phyloP scores from a whole-genome alignment of 2,888 invertebrate genomes.

The Agrochola lychnidis region DNA sequence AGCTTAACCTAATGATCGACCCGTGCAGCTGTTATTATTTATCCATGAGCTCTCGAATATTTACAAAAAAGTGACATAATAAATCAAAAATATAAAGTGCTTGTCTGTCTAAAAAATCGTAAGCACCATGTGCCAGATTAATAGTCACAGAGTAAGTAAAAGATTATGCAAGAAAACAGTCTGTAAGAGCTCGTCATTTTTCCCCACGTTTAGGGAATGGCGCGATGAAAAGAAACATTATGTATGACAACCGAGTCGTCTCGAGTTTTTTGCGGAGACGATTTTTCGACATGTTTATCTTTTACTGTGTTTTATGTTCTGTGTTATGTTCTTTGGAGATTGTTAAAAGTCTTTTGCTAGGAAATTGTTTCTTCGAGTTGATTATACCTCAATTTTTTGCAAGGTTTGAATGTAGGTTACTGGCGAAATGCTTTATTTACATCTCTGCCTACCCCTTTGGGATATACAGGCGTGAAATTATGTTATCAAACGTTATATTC shows the following conservation, averaged over 20 bases:
- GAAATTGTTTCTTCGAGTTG: background rate
- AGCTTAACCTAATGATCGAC: no score
- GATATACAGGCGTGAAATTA: no score
- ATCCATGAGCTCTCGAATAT: no score
- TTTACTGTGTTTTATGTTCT: conserved; percentile 19
- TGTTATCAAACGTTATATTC: no score
- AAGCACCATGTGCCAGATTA: conserved; percentile 31
- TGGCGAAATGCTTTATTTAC: background rate
- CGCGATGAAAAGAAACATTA: conserved; percentile 49
- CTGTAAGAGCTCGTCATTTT: conserved; percentile 33
- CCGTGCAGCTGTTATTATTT: no score
- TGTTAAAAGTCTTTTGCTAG: background rate
- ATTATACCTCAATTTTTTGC: background rate
- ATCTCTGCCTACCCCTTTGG: fast-evolving
- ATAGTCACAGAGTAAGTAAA: conserved; percentile 30
- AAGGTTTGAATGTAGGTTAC: background rate
- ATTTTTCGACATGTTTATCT: conserved; percentile 21
- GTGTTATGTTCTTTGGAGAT: background rate
- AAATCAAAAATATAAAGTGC: conserved; percentile 17
- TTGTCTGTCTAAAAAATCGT: conserved; percentile 12
- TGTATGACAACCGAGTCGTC: conserved; percentile 43
- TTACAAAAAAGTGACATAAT: background rate
- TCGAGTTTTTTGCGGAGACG: conserved; percentile 9
- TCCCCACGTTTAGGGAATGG: conserved; percentile 30
- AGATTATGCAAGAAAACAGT: conserved; percentile 45